Base-by-base conservation (phyloP, 2,797 vertebrate genomes). In the Sebastes aleutianus region DNA sequence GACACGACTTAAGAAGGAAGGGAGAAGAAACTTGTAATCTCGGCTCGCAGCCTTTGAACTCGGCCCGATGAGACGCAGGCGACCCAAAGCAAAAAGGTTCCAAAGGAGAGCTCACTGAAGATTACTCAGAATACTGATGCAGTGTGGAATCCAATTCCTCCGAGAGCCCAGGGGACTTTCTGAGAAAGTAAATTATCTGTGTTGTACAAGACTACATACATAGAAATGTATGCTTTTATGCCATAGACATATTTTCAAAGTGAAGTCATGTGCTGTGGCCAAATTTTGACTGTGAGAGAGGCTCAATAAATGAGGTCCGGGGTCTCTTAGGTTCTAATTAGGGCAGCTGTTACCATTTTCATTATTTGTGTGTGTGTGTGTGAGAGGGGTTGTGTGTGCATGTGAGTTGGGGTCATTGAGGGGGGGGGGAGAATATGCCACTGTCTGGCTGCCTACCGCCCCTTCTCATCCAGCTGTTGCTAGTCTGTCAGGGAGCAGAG, bases 121-220 rank as follows among this genome's bases (percentile, higher is more conserved):
- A 96, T 95, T 93, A 95, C 91, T 95, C 87, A 36, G 95, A 95
- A 96, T 95, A 95, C 95, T 93, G 93, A 95, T 95, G 95, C 89
- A 79, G 87, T 93, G 90, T 92, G 85, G 91, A 94, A 92, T 90
- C 87, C 91, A 93, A 94, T 94, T 94, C 96, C 94, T 79, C 79
- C 47, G 92, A 92, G 94, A 94, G 81, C 91, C 86, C 68, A 80
- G 83, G 86, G 91, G 92, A 94, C 92, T 91, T 93, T 91, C 89
- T 11, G 84, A 92, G 93, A 91, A 91, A 94, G 91, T 90, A 93
- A 95, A 94, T 94, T 87, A 94, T 90, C 84, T 69, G 84, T 89
- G 90, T 84, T 89, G 85, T 86, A 88, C 78, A 79, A 85, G 87
- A 81, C 85, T 78, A 74, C 88, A 92, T 88, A 92, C 77, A 91